These are phyloP conservation scores for Eupeodes luniger DNA, from an alignment of 2,888 invertebrate genomes.

Conservation along the genomic window DNA sequence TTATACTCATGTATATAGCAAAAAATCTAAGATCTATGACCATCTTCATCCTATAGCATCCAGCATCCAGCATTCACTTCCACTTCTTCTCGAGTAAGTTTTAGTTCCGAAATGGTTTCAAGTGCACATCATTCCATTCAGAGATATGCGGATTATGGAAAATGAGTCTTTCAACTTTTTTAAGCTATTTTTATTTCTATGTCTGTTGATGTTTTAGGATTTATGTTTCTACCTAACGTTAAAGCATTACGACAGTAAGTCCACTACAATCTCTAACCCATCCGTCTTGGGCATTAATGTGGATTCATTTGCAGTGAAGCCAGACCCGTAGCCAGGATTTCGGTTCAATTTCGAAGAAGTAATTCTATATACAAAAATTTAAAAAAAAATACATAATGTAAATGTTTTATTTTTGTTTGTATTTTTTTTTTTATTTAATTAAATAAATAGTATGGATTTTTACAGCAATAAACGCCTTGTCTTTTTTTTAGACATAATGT, in stretches of 20 bases:
- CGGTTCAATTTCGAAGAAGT: no score
- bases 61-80: slow-evolving; percentile 34
- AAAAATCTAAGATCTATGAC: slow-evolving; percentile 59
- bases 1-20: slow-evolving; percentile 35
- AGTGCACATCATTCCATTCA: slow-evolving; percentile 47
- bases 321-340: no score
- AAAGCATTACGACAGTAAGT: slow-evolving; percentile 55
- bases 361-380: no score
- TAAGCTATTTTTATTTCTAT: slow-evolving; percentile 25
- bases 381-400: no score
- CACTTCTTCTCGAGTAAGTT: slow-evolving; percentile 43
- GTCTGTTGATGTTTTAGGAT: slow-evolving; percentile 22
- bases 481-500: no score
- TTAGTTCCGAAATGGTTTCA: slow-evolving; percentile 55
- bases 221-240: slow-evolving; percentile 13
- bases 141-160: slow-evolving; percentile 44
- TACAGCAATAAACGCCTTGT: no score
- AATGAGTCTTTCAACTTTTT: slow-evolving; percentile 40
- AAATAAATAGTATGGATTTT: no score
- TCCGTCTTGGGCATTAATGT: slow-evolving; percentile 59
- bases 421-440: no score
- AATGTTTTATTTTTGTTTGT: no score
- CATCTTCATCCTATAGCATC: slow-evolving; percentile 34
- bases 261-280: slow-evolving; percentile 50
- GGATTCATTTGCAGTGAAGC: slow-evolving; percentile 52